Evolutionary conservation across 1,140 invertebrate genomes (phyloP), one percentile per base, ranked within the genome.

Genomic region (Scaptomyza hsui): DNA sequence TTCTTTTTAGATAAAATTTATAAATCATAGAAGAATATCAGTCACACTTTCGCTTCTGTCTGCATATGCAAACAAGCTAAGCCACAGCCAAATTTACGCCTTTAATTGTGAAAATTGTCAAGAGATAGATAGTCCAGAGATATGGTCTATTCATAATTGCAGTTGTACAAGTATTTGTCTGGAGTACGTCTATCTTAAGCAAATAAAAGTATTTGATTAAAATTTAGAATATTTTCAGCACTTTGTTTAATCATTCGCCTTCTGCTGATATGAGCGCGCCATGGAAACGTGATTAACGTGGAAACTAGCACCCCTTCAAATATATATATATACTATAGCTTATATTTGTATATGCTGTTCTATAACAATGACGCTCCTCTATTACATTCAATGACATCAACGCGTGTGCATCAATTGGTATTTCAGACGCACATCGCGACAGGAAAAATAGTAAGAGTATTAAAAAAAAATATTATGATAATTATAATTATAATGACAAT

Each of bases 371-470:
- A 24, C 39, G 29, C 51, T 65, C 42, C 67, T 68, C 53, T 63
- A 57, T 55, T 18, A 24, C 26, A 37, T 49, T 9, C 29, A 29
- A 35, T 29, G 12, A 37, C n/a, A 35, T 12, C 32, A 47, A 24
- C 3, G 16, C 47, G 16, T 59, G 26, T 24, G 37, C 55, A 26
- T 37, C 16, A 48, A 41, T 41, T 41, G 26, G 13, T 32, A 60
- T 49, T 57, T 13, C 42, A 26, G 63, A 19, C 37, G 53, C 78
- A 68, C 69, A 71, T 74, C 63, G 52, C 52, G 78, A 63, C 60
- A 49, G 75, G 39, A 69, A 64, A 39, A 45, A 26, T 26, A 29
- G 45, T 24, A 45, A 51, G 26, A 51, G 55, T 69, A 42, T 56
- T 47, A 56, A 37, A 29, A 64, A 57, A 12, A 35, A 10, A 16